phyloP scores from a whole-genome alignment of 2,113 vertebrate species.

The Ranitomeya imitator region DNA sequence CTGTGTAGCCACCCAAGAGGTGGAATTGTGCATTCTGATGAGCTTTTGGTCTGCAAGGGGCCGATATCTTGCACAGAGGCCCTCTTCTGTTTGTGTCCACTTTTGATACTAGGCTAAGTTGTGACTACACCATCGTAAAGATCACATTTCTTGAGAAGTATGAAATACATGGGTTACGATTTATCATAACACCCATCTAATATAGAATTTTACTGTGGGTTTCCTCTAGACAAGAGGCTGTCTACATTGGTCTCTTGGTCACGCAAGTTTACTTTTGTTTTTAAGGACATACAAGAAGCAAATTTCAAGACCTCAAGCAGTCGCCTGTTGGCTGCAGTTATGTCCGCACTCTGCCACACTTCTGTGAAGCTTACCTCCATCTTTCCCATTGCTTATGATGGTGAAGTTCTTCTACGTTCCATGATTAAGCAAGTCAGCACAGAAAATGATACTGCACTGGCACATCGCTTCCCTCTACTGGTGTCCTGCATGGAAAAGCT shows the following conservation, averaged over 20 bases:
- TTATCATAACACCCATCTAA: background rate
- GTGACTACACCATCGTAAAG: too few species aligned
- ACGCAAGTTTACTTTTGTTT: background rate
- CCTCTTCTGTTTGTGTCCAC: too few species aligned
- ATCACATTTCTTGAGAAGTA: too few species aligned
- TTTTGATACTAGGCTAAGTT: too few species aligned
- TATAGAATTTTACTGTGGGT: background rate
- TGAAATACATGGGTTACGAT: background rate
- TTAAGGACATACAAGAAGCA: constrained; percentile 94
- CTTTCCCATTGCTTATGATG: constrained; percentile 95
- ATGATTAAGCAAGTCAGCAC: constrained; percentile 97
- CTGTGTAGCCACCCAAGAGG: too few species aligned
- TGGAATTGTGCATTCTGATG: too few species aligned
- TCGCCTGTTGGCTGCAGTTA: constrained; percentile 92
- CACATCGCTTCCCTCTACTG: constrained; percentile 93
- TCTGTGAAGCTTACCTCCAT: constrained; percentile 96
- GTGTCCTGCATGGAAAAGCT: constrained; percentile 98
- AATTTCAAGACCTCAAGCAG: constrained; percentile 98
- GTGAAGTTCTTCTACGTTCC: constrained; percentile 89
- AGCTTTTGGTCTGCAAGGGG: too few species aligned
- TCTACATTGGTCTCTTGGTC: background rate
- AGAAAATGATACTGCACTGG: constrained; percentile 94
- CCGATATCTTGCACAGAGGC: too few species aligned
- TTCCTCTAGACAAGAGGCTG: background rate
- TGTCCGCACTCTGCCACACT: constrained; percentile 96